A percentile compares a stretch with the other conserved stretches of the same genome.
These are phyloP conservation scores for Strigamia maritima DNA, from an alignment of 2,888 invertebrate genomes.

Conservation along the genomic window DNA sequence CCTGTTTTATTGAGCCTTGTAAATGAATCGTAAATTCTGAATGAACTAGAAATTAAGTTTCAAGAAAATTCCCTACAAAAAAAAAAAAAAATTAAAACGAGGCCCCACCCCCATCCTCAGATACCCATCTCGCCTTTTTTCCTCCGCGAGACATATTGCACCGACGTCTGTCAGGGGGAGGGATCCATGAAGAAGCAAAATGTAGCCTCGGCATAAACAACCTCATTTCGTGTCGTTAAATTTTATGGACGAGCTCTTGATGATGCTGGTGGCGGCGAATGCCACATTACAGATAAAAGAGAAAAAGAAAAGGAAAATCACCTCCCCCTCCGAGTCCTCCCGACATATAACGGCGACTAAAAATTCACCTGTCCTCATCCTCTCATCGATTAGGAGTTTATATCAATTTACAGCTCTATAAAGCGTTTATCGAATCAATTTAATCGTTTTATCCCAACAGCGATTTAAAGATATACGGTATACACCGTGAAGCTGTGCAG, in stretches of 20 bases:
- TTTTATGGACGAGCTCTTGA: slow-evolving; percentile 36
- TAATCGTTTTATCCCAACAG: too few species aligned
- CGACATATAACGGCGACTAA: too few species aligned
- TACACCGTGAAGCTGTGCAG: too few species aligned
- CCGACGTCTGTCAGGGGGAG: slow-evolving; percentile 34
- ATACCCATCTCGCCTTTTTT: background rate
- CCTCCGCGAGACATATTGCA: slow-evolving; percentile 20
- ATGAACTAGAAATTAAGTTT: too few species aligned
- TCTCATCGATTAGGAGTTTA: background rate
- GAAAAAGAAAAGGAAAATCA: background rate
- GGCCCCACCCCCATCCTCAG: background rate
- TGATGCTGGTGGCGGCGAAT: slow-evolving; percentile 5
- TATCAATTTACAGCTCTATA: too few species aligned
- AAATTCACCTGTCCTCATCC: background rate
- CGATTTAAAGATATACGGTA: too few species aligned
- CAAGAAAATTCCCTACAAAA: too few species aligned
- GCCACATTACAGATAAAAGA: background rate
- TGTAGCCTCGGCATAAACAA: slow-evolving; percentile 37
- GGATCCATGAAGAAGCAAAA: background rate
- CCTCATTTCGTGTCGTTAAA: slow-evolving; percentile 38
- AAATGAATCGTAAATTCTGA: background rate
- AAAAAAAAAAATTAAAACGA: background rate
- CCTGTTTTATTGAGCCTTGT: background rate
- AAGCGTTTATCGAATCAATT: too few species aligned
- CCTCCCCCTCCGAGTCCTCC: too few species aligned